Conservation (phyloP, 2,888 invertebrate genomes). For the Amorpha juglandis region DNA sequence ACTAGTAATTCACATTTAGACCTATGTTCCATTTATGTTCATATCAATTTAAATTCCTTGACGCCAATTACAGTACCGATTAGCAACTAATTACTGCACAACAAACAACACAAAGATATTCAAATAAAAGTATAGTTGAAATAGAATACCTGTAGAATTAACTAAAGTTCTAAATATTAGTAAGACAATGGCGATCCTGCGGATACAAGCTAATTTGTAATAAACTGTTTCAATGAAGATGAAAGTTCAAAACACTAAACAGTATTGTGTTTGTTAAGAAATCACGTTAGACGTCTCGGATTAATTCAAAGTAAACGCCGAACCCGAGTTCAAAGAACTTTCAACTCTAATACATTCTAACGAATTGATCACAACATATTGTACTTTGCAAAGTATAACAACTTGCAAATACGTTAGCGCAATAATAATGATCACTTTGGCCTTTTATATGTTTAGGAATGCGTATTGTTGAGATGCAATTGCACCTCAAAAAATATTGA, state of each 20-base stretch:
- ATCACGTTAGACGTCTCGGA: background rate
- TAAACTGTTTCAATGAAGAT: background rate
- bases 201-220: background rate
- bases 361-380: slow-evolving; percentile 1
- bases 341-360: background rate
- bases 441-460: background rate
- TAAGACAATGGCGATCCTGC: too few species aligned
- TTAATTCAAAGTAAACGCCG: background rate
- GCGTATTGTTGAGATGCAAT: background rate
- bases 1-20: too few species aligned
- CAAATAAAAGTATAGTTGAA: too few species aligned
- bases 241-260: background rate
- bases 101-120: too few species aligned
- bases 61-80: too few species aligned
- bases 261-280: background rate
- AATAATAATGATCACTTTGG: background rate
- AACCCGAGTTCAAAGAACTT: background rate
- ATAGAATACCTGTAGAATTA: too few species aligned
- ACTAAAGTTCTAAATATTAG: too few species aligned
- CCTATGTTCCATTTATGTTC: too few species aligned
- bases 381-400: background rate
- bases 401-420: background rate
- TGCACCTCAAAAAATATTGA: too few species aligned
- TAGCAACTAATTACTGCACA: too few species aligned
- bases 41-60: too few species aligned